These are phyloP conservation scores for Torymus texanus DNA, from an alignment of 2,888 invertebrate species.

Conservation along the genomic window DNA sequence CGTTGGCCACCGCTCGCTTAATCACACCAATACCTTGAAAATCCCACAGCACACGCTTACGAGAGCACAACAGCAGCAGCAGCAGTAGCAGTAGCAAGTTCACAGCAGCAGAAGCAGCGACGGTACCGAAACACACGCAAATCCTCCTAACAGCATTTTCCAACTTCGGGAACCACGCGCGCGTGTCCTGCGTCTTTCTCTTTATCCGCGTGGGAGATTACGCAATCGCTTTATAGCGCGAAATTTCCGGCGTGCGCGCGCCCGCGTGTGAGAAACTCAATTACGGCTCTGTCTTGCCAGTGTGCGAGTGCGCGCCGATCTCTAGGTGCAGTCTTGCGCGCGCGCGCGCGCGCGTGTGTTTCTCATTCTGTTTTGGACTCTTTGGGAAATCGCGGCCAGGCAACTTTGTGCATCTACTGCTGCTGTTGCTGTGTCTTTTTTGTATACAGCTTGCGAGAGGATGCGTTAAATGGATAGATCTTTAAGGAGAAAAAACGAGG, in stretches of 20 bases:
- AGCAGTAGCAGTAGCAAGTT: too few species aligned
- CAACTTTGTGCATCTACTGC: too few species aligned
- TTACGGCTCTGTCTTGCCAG: slow-evolving; percentile 32
- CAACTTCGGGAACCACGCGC: slow-evolving; percentile 50
- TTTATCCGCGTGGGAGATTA: slow-evolving; percentile 59
- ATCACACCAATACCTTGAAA: too few species aligned
- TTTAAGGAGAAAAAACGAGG: too few species aligned
- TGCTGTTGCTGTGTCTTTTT: too few species aligned
- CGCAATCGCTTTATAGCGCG: slow-evolving; percentile 54
- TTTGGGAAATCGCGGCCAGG: background rate
- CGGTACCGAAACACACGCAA: slow-evolving; percentile 34
- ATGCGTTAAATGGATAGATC: too few species aligned
- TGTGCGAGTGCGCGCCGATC: background rate
- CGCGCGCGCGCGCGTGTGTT: background rate
- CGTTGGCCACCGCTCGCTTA: background rate
- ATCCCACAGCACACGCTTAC: background rate
- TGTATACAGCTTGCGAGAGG: too few species aligned
- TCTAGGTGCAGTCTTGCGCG: background rate
- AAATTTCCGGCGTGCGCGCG: slow-evolving; percentile 44
- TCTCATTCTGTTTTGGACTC: background rate
- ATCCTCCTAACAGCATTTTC: slow-evolving; percentile 57
- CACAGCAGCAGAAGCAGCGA: background rate
- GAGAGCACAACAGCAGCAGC: too few species aligned
- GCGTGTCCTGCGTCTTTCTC: slow-evolving; percentile 25
- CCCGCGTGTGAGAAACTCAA: slow-evolving; percentile 48